Percentiles rank a stretch among this genome's conserved stretches.
phyloP scores from a whole-genome alignment of 2,113 vertebrate genomes.

The Melozone crissalis region DNA sequence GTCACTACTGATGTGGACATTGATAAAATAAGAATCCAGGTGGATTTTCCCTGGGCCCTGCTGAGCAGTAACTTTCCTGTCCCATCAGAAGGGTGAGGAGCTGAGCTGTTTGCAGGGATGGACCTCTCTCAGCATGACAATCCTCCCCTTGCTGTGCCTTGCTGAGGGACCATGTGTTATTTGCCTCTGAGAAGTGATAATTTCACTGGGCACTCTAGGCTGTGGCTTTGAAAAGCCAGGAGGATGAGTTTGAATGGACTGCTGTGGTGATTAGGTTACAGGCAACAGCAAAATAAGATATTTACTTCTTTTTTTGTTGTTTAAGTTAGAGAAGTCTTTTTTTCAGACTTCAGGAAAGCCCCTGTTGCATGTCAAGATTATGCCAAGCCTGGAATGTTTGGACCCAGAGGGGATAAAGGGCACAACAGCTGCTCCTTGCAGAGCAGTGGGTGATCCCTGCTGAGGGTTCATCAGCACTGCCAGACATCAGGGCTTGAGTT shows the following conservation, averaged over 20 bases:
- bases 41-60: background rate
- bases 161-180: fast-evolving
- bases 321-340: background rate
- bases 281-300: background rate
- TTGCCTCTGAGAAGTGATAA: background rate
- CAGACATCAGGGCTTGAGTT: fast-evolving
- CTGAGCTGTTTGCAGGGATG: background rate
- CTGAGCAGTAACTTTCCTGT: background rate
- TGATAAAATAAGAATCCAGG: background rate
- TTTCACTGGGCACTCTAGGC: background rate
- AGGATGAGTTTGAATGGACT: background rate
- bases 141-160: fast-evolving
- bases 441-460: background rate
- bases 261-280: background rate
- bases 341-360: background rate
- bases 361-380: background rate
- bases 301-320: background rate
- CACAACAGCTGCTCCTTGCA: fast-evolving
- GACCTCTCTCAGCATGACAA: fast-evolving
- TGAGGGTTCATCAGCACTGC: background rate
- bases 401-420: background rate
- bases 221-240: background rate
- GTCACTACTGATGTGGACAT: background rate
- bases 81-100: background rate
- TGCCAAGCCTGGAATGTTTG: background rate